Percentiles rank a stretch among this genome's conserved stretches.
phyloP scores from a whole-genome alignment of 2,797 vertebrate genomes.

The Mormyrops boulengeri region DNA sequence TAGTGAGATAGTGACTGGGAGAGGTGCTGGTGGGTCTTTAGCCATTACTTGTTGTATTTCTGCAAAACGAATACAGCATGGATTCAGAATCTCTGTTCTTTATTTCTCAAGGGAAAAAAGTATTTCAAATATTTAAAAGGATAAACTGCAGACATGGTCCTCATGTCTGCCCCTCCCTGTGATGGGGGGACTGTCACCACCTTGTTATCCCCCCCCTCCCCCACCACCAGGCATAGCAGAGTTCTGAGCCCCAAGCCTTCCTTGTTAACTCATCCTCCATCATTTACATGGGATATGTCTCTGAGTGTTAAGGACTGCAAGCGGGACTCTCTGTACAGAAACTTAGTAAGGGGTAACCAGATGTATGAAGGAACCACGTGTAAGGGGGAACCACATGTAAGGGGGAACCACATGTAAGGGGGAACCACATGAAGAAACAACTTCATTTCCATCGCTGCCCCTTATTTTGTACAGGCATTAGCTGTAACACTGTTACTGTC shows the following conservation, averaged over 20 bases:
- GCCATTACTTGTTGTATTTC: not conserved
- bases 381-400: too few species aligned
- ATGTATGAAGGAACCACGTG: too few species aligned
- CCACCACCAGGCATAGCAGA: not conserved
- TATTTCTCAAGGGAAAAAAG: not conserved
- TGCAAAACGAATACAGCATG: not conserved
- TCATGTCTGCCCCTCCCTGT: not conserved
- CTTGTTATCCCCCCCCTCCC: not conserved
- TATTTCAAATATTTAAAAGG: not conserved
- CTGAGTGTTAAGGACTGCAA: not conserved
- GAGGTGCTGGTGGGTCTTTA: not conserved
- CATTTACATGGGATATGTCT: not conserved
- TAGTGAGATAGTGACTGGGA: not conserved
- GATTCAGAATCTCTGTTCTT: not conserved
- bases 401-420: too few species aligned
- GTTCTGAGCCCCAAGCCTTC: not conserved
- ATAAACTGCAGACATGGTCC: not conserved
- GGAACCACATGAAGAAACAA: not conserved
- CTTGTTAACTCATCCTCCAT: not conserved
- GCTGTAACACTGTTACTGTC: not conserved
- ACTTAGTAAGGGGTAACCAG: not conserved
- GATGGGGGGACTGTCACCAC: not conserved
- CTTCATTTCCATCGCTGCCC: not conserved
- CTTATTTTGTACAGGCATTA: not conserved
- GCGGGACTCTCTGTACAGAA: not conserved